Base-by-base conservation (phyloP, 2,113 vertebrate genomes). In the Gavia stellata region DNA sequence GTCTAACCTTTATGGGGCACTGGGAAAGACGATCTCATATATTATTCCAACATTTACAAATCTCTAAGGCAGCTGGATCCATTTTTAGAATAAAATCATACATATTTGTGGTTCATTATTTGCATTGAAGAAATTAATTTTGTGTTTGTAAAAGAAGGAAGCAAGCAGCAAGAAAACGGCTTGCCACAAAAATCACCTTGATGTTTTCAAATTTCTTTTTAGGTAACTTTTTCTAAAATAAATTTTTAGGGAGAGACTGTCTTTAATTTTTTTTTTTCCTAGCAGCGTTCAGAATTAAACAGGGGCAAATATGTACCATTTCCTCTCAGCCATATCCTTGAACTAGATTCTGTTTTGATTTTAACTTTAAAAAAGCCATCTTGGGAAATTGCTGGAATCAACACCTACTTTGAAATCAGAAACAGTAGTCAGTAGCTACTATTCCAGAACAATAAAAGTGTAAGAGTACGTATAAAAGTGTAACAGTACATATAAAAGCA, bases 61-160 rank as follows among this genome's bases (percentile, higher is more conserved):
- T 90, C 74, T 86, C 89, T 87, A 77, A 91, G 86, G 92, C 81
- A 95, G 81, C 42, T 87, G 86, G 45, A 82, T 89, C 36, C 36
- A 85, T 88, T 97, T 92, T 92, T 97, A 82, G 89, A 73, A 91
- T 66, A 94, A 95, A 86, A 77, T 55, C 52, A 73, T 95, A 72
- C 42, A 86, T 91, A 72, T 72, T 89, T 89, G 34, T 74, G 36
- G 29, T 68, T 77, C 56, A 68, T 95, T 97, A 95, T 79, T 94
- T 68, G 40, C 73, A 85, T 65, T 53, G 70, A 95, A 94, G 24
- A 84, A 92, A 79, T 88, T 92, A 86, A 72, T 66, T 81, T 34
- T 67, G 50, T 34, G 9, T 66, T 91, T 91, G 23, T 23, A 85
- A 85, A 84, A 83, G 49, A 65, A 91, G 47, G 40, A 92, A 78